Conservation (phyloP, 2,888 invertebrate genomes). For the Dryocosmus kuriphilus region DNA sequence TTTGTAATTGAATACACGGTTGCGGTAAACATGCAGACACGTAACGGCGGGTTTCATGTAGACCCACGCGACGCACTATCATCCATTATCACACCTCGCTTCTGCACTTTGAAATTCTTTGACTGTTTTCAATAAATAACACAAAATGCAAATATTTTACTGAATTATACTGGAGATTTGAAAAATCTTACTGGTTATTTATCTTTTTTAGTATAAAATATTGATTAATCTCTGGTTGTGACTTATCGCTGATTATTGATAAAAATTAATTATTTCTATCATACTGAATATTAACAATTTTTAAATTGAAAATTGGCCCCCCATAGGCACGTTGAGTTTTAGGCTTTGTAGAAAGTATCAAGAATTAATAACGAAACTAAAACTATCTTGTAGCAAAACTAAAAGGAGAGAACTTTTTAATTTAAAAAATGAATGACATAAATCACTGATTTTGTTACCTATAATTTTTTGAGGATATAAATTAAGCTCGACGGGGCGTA, state of each 20-base stretch:
- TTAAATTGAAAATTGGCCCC: neutral
- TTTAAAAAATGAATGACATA: slow-evolving; percentile 5
- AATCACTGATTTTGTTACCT: slow-evolving; percentile 32
- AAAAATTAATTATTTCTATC: neutral
- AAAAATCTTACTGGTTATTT: neutral
- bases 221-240: neutral
- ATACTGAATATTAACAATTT: neutral
- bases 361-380: neutral
- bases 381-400: neutral
- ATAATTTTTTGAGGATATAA: slow-evolving; percentile 23
- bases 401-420: neutral
- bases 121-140: neutral
- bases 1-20: neutral
- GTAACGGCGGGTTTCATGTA: neutral
- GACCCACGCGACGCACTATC: neutral
- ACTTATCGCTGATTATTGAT: neutral
- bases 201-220: neutral
- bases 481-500: slow-evolving; percentile 19
- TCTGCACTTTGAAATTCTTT: slow-evolving; percentile 10
- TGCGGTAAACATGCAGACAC: slow-evolving; percentile 1
- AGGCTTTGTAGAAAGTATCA: neutral
- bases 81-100: slow-evolving; percentile 2
- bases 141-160: neutral
- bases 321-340: neutral
- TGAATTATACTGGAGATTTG: neutral